Base-by-base conservation (phyloP, 2,888 invertebrate genomes). In the Ptilodon capucinus region DNA sequence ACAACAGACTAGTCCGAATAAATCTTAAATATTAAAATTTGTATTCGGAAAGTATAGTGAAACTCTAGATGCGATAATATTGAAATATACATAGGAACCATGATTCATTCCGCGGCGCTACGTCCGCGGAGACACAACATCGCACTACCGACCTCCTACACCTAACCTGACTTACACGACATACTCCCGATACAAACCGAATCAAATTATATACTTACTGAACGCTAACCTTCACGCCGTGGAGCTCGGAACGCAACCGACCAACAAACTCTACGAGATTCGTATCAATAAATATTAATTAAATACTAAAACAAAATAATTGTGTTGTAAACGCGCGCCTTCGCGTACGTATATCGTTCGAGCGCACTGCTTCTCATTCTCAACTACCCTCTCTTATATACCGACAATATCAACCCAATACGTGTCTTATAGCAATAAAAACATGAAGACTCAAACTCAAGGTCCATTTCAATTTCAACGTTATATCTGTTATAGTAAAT, bases 51-150 rank as follows among this genome's bases (percentile, higher is more conserved):
- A 91, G 89, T 89, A 90, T 87, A 89, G 86, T 88, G 89, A 91
- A 90, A 90, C 89, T 89, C 87, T 91, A 91, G 88, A 90, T 88
- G 91, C 90, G 88, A 86, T 87, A 89, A 90, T 90, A 91, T 91
- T 92, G 91, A 92, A 91, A 91, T 91, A 89, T 91, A 91, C 91
- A 91, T 92, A 92, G 91, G 91, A 92, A 92, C 91, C 91, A 91
- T 92, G 90, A 91, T 91, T 89, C 86, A 77, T 83, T 81, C 89
- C 91, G 89, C 88, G 87, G 86, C 70, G 80, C 70, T 60, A 67
- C 76, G 81, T 74, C 88, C 87, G 84, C 87, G 90, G 88, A 86
- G 84, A 84, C 84, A 86, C 85, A 82, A 86, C 86, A 80, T 85
- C 89, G 86, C 82, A 81, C 85, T 88, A 87, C 84, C 86, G 82